These are phyloP conservation scores for Coccyzus lansbergi DNA, from an alignment of 2,797 vertebrate species.

Conservation along the genomic window DNA sequence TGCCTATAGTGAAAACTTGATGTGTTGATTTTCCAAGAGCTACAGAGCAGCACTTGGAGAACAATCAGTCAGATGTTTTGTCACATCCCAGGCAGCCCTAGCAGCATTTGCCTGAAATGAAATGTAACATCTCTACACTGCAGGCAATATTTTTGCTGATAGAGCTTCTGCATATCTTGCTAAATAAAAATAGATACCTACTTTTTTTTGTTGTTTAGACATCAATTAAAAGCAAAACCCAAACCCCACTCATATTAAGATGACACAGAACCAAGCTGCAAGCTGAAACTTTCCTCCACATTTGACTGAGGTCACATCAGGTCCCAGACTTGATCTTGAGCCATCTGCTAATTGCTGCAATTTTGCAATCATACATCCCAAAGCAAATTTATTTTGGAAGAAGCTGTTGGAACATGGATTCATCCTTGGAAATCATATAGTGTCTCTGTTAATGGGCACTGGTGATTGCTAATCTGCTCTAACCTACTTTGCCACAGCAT, in stretches of 20 bases:
- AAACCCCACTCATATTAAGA: constrained; percentile 18
- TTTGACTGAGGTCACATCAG: constrained; percentile 10
- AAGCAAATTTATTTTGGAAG: constrained; percentile 56
- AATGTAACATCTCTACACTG: constrained; percentile 60
- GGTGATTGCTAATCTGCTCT: background rate
- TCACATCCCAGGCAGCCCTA: constrained; percentile 60
- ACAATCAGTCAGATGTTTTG: constrained; percentile 67
- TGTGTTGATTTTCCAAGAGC: constrained; percentile 65
- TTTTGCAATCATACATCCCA: constrained; percentile 35
- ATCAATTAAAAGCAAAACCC: constrained; percentile 32
- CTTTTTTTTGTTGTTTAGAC: background rate
- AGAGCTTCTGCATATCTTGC: constrained; percentile 20
- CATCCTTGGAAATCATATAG: constrained; percentile 21
- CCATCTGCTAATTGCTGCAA: constrained; percentile 57
- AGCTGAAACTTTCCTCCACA: background rate
- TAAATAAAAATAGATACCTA: constrained; percentile 53
- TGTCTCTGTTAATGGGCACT: constrained; percentile 8
- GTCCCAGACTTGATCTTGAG: constrained; percentile 40
- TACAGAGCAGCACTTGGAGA: constrained; percentile 64
- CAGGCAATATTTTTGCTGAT: constrained; percentile 65
- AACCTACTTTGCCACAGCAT: background rate
- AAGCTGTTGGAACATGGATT: constrained; percentile 33
- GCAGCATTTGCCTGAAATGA: constrained; percentile 53
- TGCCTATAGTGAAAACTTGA: constrained; percentile 64
- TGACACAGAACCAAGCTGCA: background rate